Conservation (phyloP, 2,888 invertebrate species). For the Synergus itoensis region DNA sequence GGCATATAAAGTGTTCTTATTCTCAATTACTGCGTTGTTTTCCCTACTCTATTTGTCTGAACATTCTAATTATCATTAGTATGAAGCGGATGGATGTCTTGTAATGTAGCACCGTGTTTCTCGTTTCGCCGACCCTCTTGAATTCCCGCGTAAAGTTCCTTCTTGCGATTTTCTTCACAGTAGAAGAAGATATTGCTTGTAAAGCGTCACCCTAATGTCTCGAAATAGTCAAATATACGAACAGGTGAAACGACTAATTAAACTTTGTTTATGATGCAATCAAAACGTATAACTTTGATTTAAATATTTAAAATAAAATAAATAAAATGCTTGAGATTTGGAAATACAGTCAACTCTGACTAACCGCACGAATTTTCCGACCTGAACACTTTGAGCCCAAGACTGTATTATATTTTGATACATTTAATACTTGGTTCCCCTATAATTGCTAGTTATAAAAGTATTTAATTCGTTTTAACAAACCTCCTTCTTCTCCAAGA, state of each 20-base stretch:
- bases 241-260: not conserved
- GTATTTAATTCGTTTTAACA: not conserved
- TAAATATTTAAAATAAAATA: not conserved
- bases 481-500: not conserved
- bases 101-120: conserved; percentile 67
- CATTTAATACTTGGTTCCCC: not conserved
- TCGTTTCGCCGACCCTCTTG: conserved; percentile 64
- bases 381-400: no score
- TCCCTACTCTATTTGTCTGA: conserved; percentile 68
- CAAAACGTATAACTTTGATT: not conserved
- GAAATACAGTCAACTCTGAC: no score
- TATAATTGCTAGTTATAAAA: conserved; percentile 52
- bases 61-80: conserved; percentile 76
- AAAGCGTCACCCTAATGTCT: conserved; percentile 43
- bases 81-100: conserved; percentile 71
- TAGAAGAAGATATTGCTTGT: conserved; percentile 63
- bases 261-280: conserved; percentile 1
- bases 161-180: conserved; percentile 64
- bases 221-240: conserved; percentile 41
- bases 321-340: not conserved
- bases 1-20: conserved; percentile 34
- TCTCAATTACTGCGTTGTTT: conserved; percentile 27
- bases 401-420: no score
- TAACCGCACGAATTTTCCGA: no score
- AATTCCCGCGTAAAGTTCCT: conserved; percentile 61